phyloP scores from a whole-genome alignment of 2,888 invertebrate genomes.

The Beris chalybata region DNA sequence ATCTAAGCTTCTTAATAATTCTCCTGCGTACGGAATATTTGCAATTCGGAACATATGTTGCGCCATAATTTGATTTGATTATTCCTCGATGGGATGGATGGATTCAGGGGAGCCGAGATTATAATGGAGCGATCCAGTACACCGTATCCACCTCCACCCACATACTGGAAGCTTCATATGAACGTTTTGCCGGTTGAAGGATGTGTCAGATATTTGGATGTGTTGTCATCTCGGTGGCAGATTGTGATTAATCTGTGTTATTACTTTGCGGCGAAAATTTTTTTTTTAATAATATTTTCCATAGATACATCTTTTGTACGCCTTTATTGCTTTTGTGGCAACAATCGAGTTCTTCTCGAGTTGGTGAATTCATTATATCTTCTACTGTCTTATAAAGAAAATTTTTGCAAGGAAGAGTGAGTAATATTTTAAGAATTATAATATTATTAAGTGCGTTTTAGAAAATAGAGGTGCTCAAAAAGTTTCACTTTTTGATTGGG shows the following conservation, averaged over 20 bases:
- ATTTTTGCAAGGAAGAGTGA: too few relatives aligned
- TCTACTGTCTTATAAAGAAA: too few relatives aligned
- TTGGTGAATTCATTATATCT: too few relatives aligned
- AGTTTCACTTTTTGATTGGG: too few relatives aligned
- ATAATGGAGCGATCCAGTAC: neutral
- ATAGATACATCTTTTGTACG: too few relatives aligned
- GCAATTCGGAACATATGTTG: slow-evolving; percentile 34
- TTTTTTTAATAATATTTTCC: slow-evolving; percentile 20
- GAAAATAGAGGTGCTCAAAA: too few relatives aligned
- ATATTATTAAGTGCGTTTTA: too few relatives aligned
- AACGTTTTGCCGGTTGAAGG: slow-evolving; percentile 23
- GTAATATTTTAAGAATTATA: too few relatives aligned
- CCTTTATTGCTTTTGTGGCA: too few relatives aligned
- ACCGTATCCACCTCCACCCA: neutral
- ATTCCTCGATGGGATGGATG: slow-evolving; percentile 28
- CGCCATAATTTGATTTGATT: slow-evolving; percentile 34
- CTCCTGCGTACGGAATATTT: slow-evolving; percentile 35
- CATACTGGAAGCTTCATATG: slow-evolving; percentile 10
- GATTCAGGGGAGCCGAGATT: neutral
- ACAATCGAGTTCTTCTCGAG: too few relatives aligned
- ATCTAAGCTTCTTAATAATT: slow-evolving; percentile 32
- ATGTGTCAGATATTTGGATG: slow-evolving; percentile 33
- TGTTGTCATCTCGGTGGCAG: slow-evolving; percentile 32
- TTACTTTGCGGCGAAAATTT: slow-evolving; percentile 29
- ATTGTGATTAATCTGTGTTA: slow-evolving; percentile 31